Evolutionary conservation across 2,888 invertebrate genomes (phyloP), one percentile per base, ranked within the genome.

Genomic region (Emmelina monodactyla): DNA sequence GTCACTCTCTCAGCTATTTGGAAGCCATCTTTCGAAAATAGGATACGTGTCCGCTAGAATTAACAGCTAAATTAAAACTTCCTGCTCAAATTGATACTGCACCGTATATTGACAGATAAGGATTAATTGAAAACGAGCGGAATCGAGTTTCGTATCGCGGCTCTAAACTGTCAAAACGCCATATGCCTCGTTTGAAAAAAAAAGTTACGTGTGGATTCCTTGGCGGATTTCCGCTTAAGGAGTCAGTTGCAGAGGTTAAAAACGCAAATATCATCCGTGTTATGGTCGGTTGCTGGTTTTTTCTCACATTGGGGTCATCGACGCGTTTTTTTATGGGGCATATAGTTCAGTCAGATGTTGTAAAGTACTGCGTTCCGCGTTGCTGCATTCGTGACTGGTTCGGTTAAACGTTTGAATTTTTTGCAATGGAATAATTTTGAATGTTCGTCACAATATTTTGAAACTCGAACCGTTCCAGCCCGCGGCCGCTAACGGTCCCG

Each of bases 41-140:
- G 58, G 56, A 56, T 56, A 47, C 46, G 55, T 65, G 64, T 70
- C 69, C 70, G 70, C 62, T 53, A 54, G 52, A 78, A 73, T 76
- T 73, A 68, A 61, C 65, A 58, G n/a, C 68, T 71, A 72, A 79
- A 78, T 75, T 76, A 71, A 62, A 61, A 57, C 69, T 75, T 79
- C 79, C 78, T 73, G 68, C 66, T 73, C 70, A 66, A 70, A 63
- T 73, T 70, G 66, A 67, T 64, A 58, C 58, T 58, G 54, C 53
- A 62, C 63, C n/a, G n/a, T n/a, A n/a, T 65, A 67, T 68, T 63
- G 64, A 55, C 55, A 60, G 62, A 69, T 68, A 65, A 62, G 64
- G 68, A 70, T 68, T 68, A 73, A 71, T 75, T 71, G 70, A 70
- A 73, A 67, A 72, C 69, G 69, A 72, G 69, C 58, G 61, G 58